A percentile compares a stretch with the other conserved stretches of the same genome.
phyloP scores from a whole-genome alignment of 1,140 invertebrate species.

The Aphelinus atriplicis region DNA sequence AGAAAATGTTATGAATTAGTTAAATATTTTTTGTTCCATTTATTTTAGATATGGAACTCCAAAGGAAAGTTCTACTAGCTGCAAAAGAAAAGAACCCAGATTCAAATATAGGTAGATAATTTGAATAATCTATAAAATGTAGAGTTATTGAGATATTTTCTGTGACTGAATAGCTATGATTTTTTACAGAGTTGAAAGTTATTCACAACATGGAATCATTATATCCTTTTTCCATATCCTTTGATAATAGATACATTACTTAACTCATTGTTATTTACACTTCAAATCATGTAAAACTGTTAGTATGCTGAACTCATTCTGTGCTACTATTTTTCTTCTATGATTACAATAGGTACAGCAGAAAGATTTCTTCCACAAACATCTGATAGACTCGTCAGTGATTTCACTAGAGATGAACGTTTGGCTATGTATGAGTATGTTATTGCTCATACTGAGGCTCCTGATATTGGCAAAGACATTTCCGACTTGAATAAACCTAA shows the following conservation, averaged over 20 bases:
- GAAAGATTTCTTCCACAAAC: constrained; percentile 67
- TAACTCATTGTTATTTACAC: constrained; percentile 36
- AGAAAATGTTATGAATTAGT: too few species aligned
- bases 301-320: constrained; percentile 38
- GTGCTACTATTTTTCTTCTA: constrained; percentile 47
- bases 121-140: constrained; percentile 19
- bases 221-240: constrained; percentile 65
- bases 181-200: constrained; percentile 61
- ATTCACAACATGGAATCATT: constrained; percentile 54
- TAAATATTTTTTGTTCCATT: constrained; percentile 22
- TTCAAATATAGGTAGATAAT: constrained; percentile 54
- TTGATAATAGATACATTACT: constrained; percentile 44
- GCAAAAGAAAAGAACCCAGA: constrained; percentile 52
- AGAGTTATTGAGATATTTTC: constrained; percentile 34
- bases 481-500: constrained; percentile 51
- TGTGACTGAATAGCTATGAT: constrained; percentile 48
- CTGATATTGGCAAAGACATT: constrained; percentile 58
- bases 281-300: too few species aligned
- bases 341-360: constrained; percentile 56
- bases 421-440: constrained; percentile 66
- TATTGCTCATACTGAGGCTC: constrained; percentile 58
- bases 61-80: constrained; percentile 58
- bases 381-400: constrained; percentile 64
- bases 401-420: constrained; percentile 67
- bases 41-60: constrained; percentile 61